Conservation (phyloP, 1,140 invertebrate species). For the Drosophila auraria region DNA sequence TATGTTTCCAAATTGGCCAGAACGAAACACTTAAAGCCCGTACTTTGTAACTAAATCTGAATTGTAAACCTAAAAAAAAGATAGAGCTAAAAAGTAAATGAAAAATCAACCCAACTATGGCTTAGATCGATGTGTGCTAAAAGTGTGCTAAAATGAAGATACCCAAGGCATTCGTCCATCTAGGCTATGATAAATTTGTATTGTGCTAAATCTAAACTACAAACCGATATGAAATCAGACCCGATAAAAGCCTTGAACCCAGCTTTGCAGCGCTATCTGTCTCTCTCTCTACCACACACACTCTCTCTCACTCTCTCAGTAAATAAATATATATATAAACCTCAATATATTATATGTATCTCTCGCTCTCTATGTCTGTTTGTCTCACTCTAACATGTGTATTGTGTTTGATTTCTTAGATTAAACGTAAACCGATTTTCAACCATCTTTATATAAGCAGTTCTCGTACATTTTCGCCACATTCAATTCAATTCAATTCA, state of each 20-base stretch:
- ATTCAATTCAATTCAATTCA: conserved; percentile 27
- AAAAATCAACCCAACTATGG: not conserved
- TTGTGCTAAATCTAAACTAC: not conserved
- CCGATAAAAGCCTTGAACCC: conserved; percentile 39
- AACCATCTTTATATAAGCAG: conserved; percentile 66
- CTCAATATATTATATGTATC: conserved; percentile 54
- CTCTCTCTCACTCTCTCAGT: conserved; percentile 40
- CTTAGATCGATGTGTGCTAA: conserved; percentile 14
- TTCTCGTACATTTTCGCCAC: conserved; percentile 63
- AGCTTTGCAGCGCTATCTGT: conserved; percentile 51
- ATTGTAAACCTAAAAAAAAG: conserved; percentile 37
- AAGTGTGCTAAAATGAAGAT: too few species aligned
- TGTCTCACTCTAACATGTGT: conserved; percentile 72
- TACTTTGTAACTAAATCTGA: conserved; percentile 29
- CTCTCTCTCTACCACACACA: conserved; percentile 37
- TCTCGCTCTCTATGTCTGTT: conserved; percentile 66
- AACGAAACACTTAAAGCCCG: conserved; percentile 21
- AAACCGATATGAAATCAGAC: conserved; percentile 21
- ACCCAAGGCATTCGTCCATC: conserved; percentile 5
- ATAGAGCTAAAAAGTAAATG: conserved; percentile 12
- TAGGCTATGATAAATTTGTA: not conserved
- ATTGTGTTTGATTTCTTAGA: conserved; percentile 75
- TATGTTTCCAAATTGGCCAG: conserved; percentile 41
- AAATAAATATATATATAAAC: conserved; percentile 31
- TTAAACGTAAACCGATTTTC: conserved; percentile 60